Percentiles rank a stretch among this genome's conserved stretches.
Evolutionary conservation across 2,113 vertebrate species (phyloP).

Genomic region (Ciconia stormi): DNA sequence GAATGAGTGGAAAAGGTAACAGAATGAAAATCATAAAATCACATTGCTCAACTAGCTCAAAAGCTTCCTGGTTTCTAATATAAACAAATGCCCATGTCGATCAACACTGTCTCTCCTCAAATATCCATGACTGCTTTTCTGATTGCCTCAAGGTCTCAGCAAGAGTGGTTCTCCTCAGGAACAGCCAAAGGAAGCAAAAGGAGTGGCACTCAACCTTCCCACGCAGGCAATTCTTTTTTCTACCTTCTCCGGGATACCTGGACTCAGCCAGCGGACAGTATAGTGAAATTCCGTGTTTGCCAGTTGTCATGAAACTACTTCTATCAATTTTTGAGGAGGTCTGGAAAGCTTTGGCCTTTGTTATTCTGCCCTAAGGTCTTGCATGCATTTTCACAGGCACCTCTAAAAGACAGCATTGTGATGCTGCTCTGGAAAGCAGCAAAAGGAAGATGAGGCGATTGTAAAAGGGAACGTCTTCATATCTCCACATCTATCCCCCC

Average conservation of each 20-base stretch:
- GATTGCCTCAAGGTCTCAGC: background rate
- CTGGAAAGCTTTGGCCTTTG: background rate
- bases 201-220: background rate
- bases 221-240: background rate
- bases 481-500: background rate
- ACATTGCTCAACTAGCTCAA: background rate
- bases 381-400: background rate
- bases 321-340: background rate
- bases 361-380: background rate
- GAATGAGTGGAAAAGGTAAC: background rate
- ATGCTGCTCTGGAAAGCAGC: background rate
- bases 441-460: background rate
- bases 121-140: background rate
- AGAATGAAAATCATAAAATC: background rate
- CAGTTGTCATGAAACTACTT: background rate
- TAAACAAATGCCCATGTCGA: background rate
- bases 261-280: background rate
- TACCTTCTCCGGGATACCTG: background rate
- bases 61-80: background rate
- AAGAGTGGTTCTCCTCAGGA: background rate
- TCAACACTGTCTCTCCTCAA: background rate
- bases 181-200: background rate
- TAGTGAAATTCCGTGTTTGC: background rate
- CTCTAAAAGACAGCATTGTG: background rate
- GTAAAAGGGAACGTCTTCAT: background rate